Evolutionary conservation across 92 coral and sea anemone genomes (phyloP), one percentile per base, ranked within the genome.

Genomic region (Porites lobata): DNA sequence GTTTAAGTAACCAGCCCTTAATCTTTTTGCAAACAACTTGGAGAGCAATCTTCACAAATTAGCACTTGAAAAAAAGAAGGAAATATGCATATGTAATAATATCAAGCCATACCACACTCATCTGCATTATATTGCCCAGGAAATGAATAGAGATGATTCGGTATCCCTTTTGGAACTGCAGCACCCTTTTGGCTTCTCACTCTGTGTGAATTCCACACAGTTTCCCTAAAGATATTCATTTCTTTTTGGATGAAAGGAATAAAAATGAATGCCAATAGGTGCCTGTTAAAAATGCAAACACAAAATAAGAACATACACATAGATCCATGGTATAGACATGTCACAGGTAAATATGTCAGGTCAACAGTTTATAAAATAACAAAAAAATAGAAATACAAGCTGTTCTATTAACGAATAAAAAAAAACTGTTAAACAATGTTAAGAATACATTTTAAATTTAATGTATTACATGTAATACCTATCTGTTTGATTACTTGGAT

Each of bases 131-230:
- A 88, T 52, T 88, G 53, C 52, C 74, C 64, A 38, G 78, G 80
- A 67, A 88, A 26, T 54, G 69, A 52, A 43, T 69, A 82, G 8
- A 82, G 53, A 26, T 69, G 86, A 54, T 54, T 24, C 43, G 94
- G 94, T 50, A 91, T 91, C 71, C 94, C 94, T 83, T 91, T 87
- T 29, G 91, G 94, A 80, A 87, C 63, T 51, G 82, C 88, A 53
- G 91, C 94, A 72, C 87, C 94, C 29, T 87, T 87, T 61, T 91
- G 91, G 74, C 85, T 65, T 74, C 91, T 87, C 19, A 91, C 88
- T 81, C 94, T 83, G 71, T n/a, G n/a, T 58, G 94, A 77, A 71
- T 86, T 91, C 94, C 94, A 91, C 63, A 81, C 76, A 11, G 94
- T 91, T 50, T 90, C 91, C 75, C 84, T 68, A 65, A 91, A 91